These are phyloP conservation scores for Neostethus bicornis DNA, from an alignment of 2,797 vertebrate genomes.

Conservation along the genomic window DNA sequence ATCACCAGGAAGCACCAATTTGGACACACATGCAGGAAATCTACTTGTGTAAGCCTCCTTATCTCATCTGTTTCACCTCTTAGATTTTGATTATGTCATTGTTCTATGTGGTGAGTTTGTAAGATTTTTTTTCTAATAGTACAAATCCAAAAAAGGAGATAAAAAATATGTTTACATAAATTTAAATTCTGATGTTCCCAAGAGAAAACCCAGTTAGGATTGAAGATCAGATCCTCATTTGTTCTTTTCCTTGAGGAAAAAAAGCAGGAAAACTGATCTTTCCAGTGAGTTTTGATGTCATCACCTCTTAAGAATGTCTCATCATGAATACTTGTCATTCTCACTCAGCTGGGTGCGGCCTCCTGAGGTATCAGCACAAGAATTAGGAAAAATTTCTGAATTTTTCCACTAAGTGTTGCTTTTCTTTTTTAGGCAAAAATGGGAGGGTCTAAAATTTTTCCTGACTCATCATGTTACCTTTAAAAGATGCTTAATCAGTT, in stretches of 20 bases:
- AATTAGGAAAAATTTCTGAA: conserved; percentile 1
- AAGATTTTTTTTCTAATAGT: conserved; percentile 13
- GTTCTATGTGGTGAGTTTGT: conserved; percentile 19
- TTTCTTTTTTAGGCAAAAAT: conserved; percentile 17
- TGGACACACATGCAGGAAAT: too few relatives aligned
- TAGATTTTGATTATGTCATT: not conserved
- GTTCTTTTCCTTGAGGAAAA: not conserved
- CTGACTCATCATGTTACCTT: conserved; percentile 28
- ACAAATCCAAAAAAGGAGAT: too few relatives aligned
- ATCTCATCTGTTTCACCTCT: conserved; percentile 7
- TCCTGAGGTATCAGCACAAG: conserved; percentile 4
- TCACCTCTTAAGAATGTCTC: not conserved
- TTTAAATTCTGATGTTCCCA: conserved; percentile 34
- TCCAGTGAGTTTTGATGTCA: not conserved
- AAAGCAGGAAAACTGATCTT: not conserved
- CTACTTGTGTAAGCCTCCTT: not conserved
- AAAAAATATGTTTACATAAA: conserved; percentile 29
- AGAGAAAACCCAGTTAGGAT: conserved; percentile 12
- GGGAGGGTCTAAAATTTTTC: conserved; percentile 70
- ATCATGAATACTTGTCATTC: not conserved
- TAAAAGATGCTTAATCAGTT: conserved; percentile 24
- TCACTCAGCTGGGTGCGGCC: conserved; percentile 10
- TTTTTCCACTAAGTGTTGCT: conserved; percentile 31
- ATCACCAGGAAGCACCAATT: not conserved
- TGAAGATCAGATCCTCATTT: not conserved